phyloP scores from a whole-genome alignment of 2,888 invertebrate species.

The Brenthis daphne region DNA sequence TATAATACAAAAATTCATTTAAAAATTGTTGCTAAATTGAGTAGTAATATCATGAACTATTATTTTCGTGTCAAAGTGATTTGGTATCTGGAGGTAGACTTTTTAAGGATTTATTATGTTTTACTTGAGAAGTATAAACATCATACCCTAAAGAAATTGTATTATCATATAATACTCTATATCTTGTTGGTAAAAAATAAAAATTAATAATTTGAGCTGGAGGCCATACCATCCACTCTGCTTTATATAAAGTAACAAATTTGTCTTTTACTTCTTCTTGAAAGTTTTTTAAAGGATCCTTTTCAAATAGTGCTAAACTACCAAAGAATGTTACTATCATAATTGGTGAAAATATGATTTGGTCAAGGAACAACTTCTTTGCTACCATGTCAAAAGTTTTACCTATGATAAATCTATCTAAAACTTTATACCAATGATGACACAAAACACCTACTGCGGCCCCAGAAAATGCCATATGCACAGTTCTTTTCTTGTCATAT shows the following conservation, averaged over 20 bases:
- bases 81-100: constrained; percentile 33
- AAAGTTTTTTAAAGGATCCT: constrained; percentile 83
- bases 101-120: constrained; percentile 75
- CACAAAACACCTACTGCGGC: constrained; percentile 90
- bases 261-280: constrained; percentile 87
- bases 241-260: constrained; percentile 89
- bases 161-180: constrained; percentile 94
- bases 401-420: constrained; percentile 90
- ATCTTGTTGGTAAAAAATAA: constrained; percentile 91
- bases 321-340: constrained; percentile 91
- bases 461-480: constrained; percentile 91
- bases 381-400: constrained; percentile 85
- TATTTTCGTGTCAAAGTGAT: constrained; percentile 1
- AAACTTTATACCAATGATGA: constrained; percentile 93
- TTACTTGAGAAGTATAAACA: constrained; percentile 92
- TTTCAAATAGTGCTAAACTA: constrained; percentile 89
- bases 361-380: constrained; percentile 92
- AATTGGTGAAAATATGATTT: constrained; percentile 92
- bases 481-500: constrained; percentile 85
- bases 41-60: not conserved
- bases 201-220: constrained; percentile 97
- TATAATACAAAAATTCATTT: not conserved
- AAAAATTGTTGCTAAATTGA: not conserved
- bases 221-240: constrained; percentile 97
- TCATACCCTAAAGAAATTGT: constrained; percentile 94